Conservation (phyloP, 92 coral and sea anemone species). For the Epizoanthus fatuus region DNA sequence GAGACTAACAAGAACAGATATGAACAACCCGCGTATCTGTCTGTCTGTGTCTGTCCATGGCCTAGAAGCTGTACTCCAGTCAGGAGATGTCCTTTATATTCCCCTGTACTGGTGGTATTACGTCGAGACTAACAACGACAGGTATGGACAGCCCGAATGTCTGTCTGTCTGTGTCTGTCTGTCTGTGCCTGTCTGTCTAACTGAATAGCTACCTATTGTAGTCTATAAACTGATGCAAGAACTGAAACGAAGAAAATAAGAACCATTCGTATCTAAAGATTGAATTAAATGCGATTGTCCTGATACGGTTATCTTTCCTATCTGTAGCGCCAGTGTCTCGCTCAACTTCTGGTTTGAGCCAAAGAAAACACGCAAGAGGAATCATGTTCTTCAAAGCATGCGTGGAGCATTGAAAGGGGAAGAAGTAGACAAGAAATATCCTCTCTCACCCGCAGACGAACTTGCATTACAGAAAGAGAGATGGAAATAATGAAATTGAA, state of each 20-base stretch:
- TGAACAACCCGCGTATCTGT: not conserved
- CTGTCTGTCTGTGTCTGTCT: not conserved
- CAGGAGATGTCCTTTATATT: conserved; percentile 23
- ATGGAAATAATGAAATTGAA: too few relatives aligned
- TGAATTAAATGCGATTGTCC: not conserved
- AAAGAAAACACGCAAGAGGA: not conserved
- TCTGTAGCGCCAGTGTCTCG: conserved; percentile 51
- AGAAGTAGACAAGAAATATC: not conserved
- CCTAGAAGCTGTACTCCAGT: conserved; percentile 35
- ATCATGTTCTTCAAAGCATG: too few relatives aligned
- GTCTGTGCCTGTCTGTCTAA: not conserved
- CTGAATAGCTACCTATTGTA: not conserved
- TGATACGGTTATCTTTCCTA: not conserved
- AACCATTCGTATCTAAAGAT: too few relatives aligned
- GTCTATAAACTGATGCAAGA: too few relatives aligned
- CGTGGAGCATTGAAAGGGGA: not conserved
- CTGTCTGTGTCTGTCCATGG: conserved; percentile 6
- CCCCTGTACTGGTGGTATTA: conserved; percentile 66
- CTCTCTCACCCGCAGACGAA: too few relatives aligned
- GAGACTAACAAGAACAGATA: conserved; percentile 47
- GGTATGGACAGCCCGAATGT: conserved; percentile 8
- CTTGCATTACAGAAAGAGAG: too few relatives aligned
- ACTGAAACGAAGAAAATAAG: too few relatives aligned
- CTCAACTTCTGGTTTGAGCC: conserved; percentile 68
- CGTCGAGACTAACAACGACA: conserved; percentile 39